A percentile compares a stretch with the other conserved stretches of the same genome.
Conservation (phyloP, 2,888 invertebrate genomes). For the Linnaemya tessellans region DNA sequence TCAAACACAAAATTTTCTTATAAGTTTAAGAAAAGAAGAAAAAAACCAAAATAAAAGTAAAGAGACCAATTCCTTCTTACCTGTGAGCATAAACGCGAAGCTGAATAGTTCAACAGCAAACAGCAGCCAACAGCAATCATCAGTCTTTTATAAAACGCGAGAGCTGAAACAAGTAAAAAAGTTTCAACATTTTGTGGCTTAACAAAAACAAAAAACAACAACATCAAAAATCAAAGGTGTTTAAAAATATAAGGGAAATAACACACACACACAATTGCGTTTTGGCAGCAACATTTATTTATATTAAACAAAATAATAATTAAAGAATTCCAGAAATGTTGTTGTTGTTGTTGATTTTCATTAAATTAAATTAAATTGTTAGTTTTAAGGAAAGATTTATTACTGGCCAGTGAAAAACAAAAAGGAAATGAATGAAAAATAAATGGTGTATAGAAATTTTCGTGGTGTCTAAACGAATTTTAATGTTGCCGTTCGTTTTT, state of each 20-base stretch:
- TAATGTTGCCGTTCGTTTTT: slow-evolving; percentile 28
- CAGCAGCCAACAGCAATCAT: slow-evolving; percentile 53
- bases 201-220: not conserved
- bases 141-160: slow-evolving; percentile 74
- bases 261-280: not conserved
- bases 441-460: slow-evolving; percentile 51
- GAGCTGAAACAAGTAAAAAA: slow-evolving; percentile 66
- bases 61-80: slow-evolving; percentile 39
- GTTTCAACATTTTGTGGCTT: not conserved
- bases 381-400: not conserved
- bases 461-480: slow-evolving; percentile 46
- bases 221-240: not conserved
- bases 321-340: not conserved
- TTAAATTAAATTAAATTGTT: not conserved
- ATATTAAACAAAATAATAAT: not conserved
- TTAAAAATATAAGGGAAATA: slow-evolving; percentile 1
- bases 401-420: not conserved
- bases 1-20: not conserved
- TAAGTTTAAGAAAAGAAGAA: slow-evolving; percentile 32
- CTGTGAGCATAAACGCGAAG: slow-evolving; percentile 58
- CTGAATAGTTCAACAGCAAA: slow-evolving; percentile 50
- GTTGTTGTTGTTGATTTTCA: not conserved
- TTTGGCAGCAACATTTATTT: no score
- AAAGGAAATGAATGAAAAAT: slow-evolving; percentile 27
- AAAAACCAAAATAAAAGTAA: slow-evolving; percentile 31